phyloP scores from a whole-genome alignment of 2,113 vertebrate genomes.

The Peromyscus maniculatus region DNA sequence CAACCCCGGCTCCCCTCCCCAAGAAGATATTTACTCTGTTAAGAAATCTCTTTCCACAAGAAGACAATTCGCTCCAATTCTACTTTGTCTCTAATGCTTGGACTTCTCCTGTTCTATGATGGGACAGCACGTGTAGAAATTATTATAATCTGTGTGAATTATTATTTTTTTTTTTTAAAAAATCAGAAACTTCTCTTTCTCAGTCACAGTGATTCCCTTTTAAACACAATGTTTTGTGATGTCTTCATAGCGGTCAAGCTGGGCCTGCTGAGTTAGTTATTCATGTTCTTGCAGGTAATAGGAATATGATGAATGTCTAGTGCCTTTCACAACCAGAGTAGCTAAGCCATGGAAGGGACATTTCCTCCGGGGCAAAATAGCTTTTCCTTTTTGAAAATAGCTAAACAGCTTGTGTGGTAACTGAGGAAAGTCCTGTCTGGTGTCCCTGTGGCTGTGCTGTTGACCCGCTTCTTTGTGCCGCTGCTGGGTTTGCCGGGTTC shows the following conservation, averaged over 20 bases:
- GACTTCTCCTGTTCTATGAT: constrained; percentile 48
- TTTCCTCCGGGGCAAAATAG: constrained; percentile 28
- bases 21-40: constrained; percentile 32
- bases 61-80: constrained; percentile 22
- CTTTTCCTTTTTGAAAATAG: constrained; percentile 63
- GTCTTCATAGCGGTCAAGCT: background rate
- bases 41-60: constrained; percentile 51
- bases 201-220: constrained; percentile 44
- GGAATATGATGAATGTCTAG: constrained; percentile 7
- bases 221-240: background rate
- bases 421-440: constrained; percentile 56
- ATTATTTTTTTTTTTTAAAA: background rate
- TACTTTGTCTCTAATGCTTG: constrained; percentile 54
- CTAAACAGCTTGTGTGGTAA: constrained; percentile 65
- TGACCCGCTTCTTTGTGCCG: background rate
- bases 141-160: background rate
- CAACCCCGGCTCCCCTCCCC: background rate
- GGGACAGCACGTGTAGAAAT: constrained; percentile 39
- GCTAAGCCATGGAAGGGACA: background rate
- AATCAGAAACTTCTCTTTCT: background rate
- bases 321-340: background rate
- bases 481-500: constrained; percentile 46
- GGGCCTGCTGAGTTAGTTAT: constrained; percentile 36
- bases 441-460: background rate
- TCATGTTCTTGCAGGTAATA: constrained; percentile 58